Percentiles rank a stretch among this genome's conserved stretches.
These are phyloP conservation scores for Archips crataeganus DNA, from an alignment of 2,888 invertebrate genomes.

Conservation along the genomic window DNA sequence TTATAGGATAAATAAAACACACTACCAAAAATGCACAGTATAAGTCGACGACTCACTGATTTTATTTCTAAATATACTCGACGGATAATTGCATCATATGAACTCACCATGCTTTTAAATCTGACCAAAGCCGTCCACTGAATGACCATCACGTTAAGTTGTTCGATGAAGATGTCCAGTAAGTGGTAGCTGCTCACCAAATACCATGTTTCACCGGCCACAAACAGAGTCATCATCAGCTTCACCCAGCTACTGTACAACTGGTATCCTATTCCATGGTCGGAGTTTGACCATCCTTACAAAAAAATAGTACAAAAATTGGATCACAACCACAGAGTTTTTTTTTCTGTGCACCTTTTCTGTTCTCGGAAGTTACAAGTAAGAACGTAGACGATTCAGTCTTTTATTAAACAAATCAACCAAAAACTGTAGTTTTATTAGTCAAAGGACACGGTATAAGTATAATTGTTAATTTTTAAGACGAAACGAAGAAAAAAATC, in stretches of 20 bases:
- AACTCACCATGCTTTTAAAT: constrained; percentile 55
- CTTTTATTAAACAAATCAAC: too few relatives aligned
- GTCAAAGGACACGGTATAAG: too few relatives aligned
- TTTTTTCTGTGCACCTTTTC: background rate
- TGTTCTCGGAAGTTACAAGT: too few relatives aligned
- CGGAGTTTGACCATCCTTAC: background rate
- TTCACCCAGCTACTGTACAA: constrained; percentile 49
- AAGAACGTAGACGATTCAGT: too few relatives aligned
- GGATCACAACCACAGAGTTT: background rate
- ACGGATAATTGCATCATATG: background rate
- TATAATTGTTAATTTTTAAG: too few relatives aligned
- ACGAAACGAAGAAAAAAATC: too few relatives aligned
- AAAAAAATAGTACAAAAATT: background rate
- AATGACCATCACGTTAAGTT: constrained; percentile 45
- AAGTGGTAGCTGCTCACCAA: constrained; percentile 55
- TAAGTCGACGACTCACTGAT: too few relatives aligned
- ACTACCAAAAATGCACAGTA: too few relatives aligned
- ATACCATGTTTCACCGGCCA: constrained; percentile 65
- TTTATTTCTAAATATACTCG: background rate
- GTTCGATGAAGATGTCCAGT: constrained; percentile 47
- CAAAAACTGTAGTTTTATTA: too few relatives aligned
- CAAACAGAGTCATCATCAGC: constrained; percentile 54
- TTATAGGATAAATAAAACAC: too few relatives aligned
- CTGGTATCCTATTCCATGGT: background rate
- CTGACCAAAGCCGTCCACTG: constrained; percentile 45